Evolutionary conservation across 2,113 vertebrate genomes (phyloP), one percentile per base, ranked within the genome.

Genomic region (Eonycteris spelaea): DNA sequence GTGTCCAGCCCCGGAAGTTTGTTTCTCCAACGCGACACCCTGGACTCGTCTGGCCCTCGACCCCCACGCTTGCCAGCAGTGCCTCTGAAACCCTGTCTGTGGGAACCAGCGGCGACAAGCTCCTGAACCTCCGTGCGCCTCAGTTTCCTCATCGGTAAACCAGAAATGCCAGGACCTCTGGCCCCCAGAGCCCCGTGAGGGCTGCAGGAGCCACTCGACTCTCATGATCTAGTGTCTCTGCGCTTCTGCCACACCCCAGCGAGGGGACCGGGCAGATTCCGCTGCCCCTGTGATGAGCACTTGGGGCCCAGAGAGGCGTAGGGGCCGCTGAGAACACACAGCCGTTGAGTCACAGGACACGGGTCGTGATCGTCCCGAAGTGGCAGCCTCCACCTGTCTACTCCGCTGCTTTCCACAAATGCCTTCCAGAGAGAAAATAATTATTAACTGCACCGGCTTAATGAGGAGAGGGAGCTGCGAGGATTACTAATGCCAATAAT

Each of bases 281-380:
- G 10, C 43, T 18, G 1, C 26, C 33, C 55, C 3, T 0, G 6
- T 0, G 45, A n/a, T 0, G 4, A 51, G 71, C 11, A 1, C 0
- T 0, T 5, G 70, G 40, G 35, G 15, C 74, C 45, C 74, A 5
- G 68, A 30, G 48, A 68, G 13, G 70, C 70, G 28, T 38, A 4
- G 45, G 38, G n/a, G 55, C 40, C 1, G 28, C 68, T 21, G 22
- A 2, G 70, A 55, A 67, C 78, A 51, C 71, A 10, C 19, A 0
- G 35, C n/a, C 21, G 0, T 3, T 0, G 2, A 9, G 24, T 3
- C 30, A 7, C 21, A 0, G 7, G 40, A 48, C 1, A 0, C 40
- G 13, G 57, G n/a, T 1, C 15, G 6, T 0, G 0, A 26, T 2
- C 38, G 21, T 33, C 77, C 45, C 0, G 12, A 26, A 5, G 0